Evolutionary conservation across 2,113 vertebrate species (phyloP).

Genomic region (Calyptommatus sinebrachiatus): DNA sequence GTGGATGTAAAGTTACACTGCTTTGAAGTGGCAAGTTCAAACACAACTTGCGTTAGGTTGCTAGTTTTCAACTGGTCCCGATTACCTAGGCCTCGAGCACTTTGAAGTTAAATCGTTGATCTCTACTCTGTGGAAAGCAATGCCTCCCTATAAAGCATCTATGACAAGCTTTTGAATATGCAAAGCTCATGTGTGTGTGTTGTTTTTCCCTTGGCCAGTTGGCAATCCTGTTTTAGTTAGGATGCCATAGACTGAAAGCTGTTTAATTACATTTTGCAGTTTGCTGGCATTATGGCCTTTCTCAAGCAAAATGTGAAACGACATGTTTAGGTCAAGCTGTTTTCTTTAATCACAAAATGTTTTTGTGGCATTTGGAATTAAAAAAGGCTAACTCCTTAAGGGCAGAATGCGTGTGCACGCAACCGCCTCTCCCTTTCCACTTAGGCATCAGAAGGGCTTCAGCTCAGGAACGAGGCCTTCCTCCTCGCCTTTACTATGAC

Average conservation of each 20-base stretch:
- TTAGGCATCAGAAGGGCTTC: neutral
- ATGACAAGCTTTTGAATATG: neutral
- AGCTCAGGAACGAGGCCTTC: neutral
- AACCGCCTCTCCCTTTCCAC: neutral
- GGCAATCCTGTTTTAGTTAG: neutral
- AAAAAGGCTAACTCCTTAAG: neutral
- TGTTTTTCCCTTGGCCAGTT: neutral
- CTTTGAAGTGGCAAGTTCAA: neutral
- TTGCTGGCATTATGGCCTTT: constrained; percentile 2
- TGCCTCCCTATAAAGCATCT: neutral
- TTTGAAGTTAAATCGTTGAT: neutral
- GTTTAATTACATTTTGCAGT: constrained; percentile 21
- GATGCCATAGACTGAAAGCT: neutral
- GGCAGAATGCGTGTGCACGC: neutral
- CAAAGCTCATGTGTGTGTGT: neutral
- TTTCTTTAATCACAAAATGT: constrained; percentile 21
- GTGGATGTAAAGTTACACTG: neutral
- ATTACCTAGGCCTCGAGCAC: neutral
- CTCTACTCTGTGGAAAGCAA: neutral
- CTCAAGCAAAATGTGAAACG: constrained; percentile 1
- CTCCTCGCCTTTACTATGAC: neutral
- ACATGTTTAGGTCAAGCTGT: neutral
- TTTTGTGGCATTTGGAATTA: neutral
- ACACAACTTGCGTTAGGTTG: neutral
- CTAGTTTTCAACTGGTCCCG: neutral